Conservation (phyloP, 2,797 vertebrate genomes). For the Carcharodon carcharias region DNA sequence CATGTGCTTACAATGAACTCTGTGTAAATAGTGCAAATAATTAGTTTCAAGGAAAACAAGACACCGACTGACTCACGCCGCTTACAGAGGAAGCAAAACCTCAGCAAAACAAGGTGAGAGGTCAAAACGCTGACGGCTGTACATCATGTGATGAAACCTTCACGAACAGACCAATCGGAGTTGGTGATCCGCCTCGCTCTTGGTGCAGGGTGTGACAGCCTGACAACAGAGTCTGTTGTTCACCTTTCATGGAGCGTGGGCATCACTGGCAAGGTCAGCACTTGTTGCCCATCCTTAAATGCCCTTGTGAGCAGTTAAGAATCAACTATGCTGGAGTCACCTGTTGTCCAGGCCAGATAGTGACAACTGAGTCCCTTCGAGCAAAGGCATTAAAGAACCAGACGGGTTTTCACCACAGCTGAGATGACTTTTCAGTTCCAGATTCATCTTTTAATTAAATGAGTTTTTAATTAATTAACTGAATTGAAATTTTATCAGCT, state of each 20-base stretch:
- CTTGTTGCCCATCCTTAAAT: not conserved
- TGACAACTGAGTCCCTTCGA: not conserved
- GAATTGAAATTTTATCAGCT: no score
- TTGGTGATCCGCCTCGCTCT: not conserved
- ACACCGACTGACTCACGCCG: no score
- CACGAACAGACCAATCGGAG: not conserved
- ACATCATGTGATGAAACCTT: not conserved
- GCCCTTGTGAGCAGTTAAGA: no score
- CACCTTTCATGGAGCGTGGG: not conserved
- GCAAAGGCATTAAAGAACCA: not conserved
- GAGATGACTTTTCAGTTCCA: not conserved
- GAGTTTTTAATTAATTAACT: not conserved
- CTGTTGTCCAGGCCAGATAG: not conserved
- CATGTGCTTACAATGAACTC: no score
- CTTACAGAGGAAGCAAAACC: no score
- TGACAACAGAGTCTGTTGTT: no score
- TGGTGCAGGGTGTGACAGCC: not conserved
- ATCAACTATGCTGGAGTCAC: not conserved
- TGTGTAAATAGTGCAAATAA: no score
- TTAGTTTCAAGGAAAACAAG: no score
- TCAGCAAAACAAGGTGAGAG: no score
- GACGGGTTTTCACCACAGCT: no score
- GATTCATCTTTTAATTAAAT: not conserved
- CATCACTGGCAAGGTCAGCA: not conserved
- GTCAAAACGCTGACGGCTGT: no score